Conservation (phyloP, 2,113 vertebrate species). For the Atractosteus spatula region DNA sequence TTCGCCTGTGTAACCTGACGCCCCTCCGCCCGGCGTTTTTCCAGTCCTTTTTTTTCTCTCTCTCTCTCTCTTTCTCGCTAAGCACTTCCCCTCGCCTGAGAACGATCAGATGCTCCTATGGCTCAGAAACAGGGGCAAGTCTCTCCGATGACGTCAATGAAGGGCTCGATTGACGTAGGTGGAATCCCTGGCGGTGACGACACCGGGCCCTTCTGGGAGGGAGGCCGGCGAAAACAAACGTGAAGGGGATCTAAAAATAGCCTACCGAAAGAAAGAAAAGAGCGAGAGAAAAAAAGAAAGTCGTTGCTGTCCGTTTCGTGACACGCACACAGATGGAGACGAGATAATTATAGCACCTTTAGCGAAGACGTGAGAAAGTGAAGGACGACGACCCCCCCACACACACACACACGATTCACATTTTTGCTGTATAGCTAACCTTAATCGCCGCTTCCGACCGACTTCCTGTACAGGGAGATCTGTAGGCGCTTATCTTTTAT, state of each 20-base stretch:
- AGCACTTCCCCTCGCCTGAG: conserved; percentile 17
- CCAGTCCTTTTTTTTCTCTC: background rate
- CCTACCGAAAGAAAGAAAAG: background rate
- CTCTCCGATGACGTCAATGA: conserved; percentile 53
- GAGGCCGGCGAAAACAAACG: conserved; percentile 22
- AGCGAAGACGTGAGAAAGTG: too few relatives aligned
- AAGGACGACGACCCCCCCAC: too few relatives aligned
- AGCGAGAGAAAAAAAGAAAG: too few relatives aligned
- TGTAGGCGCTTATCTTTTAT: too few relatives aligned
- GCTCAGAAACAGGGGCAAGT: conserved; percentile 22
- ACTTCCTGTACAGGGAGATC: too few relatives aligned
- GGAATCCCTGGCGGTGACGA: conserved; percentile 67
- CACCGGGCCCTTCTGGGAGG: conserved; percentile 24
- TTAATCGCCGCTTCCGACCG: too few relatives aligned
- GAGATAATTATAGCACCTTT: background rate
- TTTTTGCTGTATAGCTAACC: too few relatives aligned
- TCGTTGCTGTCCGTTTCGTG: background rate
- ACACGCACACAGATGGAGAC: background rate
- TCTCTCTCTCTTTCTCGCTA: background rate
- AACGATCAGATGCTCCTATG: conserved; percentile 23
- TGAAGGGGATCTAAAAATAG: conserved; percentile 65
- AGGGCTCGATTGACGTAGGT: conserved; percentile 59
- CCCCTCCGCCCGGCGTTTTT: conserved; percentile 15
- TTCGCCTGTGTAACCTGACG: conserved; percentile 19
- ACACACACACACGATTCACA: too few relatives aligned